Base-by-base conservation (phyloP, 2,113 vertebrate species). In the Indri indri region DNA sequence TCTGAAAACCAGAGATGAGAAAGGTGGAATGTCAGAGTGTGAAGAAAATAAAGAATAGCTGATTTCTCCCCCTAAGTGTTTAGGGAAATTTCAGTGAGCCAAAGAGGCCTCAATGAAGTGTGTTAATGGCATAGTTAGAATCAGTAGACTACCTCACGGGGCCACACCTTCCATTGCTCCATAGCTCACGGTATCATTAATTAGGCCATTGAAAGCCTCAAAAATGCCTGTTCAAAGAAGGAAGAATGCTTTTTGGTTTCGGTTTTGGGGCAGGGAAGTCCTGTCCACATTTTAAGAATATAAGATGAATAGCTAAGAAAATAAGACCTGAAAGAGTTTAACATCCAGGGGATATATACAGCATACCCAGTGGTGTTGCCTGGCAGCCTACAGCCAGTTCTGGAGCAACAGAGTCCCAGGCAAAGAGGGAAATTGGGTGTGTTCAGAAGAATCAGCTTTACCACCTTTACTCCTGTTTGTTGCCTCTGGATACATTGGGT, bases 291-390 rank as follows among this genome's bases (percentile, higher is more conserved):
- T 85, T 95, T 81, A 90, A 85, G 27, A 96, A 71, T 30, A 18
- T 88, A 22, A 77, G 91, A 96, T 52, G 88, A 97, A 91, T 12
- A 47, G 73, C 47, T 80, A 92, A 91, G 81, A 95, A 96, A 94
- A 81, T 97, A 91, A 83, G 40, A 96, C 81, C 8, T 96, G 92
- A 95, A 92, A 96, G 76, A 95, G 70, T 95, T 93, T 96, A 92
- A 83, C 95, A 94, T 95, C 97, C 94, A 20, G 50, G 1, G 5
- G 66, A 96, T 87, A 66, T 82, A 91, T 97, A 97, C 97, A 68
- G 68, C 73, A 45, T 91, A 2, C 0, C 97, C 97, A 96, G 95
- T 97, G 97, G 65, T 95, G 94, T 98, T 98, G 97, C 98, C 93
- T 98, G 96, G 98, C 97, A 98, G 97, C 90, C 95, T 84, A 74